These are phyloP conservation scores for Myopa testacea DNA, from an alignment of 2,888 invertebrate species.

Conservation along the genomic window DNA sequence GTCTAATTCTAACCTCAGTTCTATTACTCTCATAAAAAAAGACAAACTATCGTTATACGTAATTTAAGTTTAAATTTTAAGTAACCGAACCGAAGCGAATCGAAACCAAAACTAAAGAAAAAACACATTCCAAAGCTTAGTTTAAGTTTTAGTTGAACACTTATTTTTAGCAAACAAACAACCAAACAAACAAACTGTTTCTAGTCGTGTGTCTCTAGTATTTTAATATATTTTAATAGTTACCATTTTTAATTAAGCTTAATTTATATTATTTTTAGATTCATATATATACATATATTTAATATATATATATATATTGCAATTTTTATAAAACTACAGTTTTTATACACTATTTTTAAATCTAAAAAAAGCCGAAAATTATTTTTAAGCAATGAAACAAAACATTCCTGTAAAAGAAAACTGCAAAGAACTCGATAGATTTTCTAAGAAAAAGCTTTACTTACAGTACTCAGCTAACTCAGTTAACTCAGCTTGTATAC, in stretches of 20 bases:
- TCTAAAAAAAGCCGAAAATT: no score
- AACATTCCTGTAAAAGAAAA: no score
- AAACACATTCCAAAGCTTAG: constrained; percentile 36
- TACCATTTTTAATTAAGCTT: not conserved
- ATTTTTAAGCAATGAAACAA: no score
- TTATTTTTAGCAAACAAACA: constrained; percentile 1
- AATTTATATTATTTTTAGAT: constrained; percentile 4
- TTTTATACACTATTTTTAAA: not conserved
- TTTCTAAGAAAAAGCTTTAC: no score
- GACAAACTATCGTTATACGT: not conserved
- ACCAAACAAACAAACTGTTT: not conserved
- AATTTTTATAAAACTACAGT: not conserved
- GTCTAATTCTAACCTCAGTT: constrained; percentile 5
- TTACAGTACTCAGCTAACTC: no score
- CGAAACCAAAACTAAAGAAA: constrained; percentile 15
- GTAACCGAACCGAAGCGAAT: not conserved
- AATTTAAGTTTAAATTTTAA: no score
- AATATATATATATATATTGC: not conserved
- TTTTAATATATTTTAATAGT: not conserved
- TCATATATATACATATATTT: not conserved
- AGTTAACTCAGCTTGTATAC: no score
- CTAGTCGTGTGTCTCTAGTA: constrained; percentile 30
- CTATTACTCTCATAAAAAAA: not conserved
- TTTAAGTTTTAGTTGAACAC: constrained; percentile 24
- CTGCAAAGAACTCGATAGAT: no score